A percentile compares a stretch with the other conserved stretches of the same genome.
Evolutionary conservation across 2,888 invertebrate genomes (phyloP).

Genomic region (Rotaria sp.): DNA sequence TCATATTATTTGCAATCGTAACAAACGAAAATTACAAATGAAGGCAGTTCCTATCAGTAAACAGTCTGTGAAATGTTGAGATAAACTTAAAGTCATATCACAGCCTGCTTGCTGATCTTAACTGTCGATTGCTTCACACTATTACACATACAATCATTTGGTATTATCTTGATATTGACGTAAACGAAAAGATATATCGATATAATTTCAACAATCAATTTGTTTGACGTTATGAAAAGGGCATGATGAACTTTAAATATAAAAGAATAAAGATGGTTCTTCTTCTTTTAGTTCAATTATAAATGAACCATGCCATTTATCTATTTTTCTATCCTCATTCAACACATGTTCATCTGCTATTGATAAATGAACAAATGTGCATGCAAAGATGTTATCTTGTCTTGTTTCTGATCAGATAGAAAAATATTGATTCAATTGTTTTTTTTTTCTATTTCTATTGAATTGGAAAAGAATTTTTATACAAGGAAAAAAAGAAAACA

Average conservation of each 20-base stretch:
- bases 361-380: neutral
- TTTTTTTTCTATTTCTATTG: neutral
- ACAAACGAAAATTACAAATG: neutral
- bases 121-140: neutral
- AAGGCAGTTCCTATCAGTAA: neutral
- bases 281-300: neutral
- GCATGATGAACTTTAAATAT: neutral
- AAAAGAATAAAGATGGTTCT: neutral
- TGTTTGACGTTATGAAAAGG: neutral
- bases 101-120: slow-evolving; percentile 22
- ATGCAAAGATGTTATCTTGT: neutral
- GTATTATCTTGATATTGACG: neutral
- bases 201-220: neutral
- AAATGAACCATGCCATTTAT: neutral
- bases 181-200: neutral
- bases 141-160: neutral
- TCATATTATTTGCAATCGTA: no score
- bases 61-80: slow-evolving; percentile 4
- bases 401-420: neutral
- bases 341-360: slow-evolving; percentile 4
- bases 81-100: slow-evolving; percentile 9
- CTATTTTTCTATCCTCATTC: neutral
- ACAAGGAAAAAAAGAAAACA: neutral
- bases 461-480: neutral
- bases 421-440: neutral